These are phyloP conservation scores for Gymnosoma rotundatum DNA, from an alignment of 2,888 invertebrate species.

Conservation along the genomic window DNA sequence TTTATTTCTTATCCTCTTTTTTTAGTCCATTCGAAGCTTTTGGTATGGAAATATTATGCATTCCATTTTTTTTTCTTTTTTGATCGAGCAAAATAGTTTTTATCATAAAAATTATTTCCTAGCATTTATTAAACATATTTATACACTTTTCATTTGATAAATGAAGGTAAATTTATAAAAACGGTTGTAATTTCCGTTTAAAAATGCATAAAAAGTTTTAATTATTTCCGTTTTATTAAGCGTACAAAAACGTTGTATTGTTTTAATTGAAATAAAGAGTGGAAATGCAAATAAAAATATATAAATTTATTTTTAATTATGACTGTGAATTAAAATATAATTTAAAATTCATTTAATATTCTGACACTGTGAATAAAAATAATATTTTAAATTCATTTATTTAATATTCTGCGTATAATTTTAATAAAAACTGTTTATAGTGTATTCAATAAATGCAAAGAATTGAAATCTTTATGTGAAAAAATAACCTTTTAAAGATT, in stretches of 20 bases:
- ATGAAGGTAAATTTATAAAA: neutral
- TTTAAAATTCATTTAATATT: constrained; percentile 5
- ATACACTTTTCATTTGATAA: neutral
- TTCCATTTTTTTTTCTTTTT: neutral
- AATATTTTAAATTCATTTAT: no score
- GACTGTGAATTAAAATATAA: constrained; percentile 16
- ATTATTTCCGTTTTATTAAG: constrained; percentile 28
- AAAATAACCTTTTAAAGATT: no score
- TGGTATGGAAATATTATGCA: neutral
- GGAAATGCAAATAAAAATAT: neutral
- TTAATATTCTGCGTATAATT: no score
- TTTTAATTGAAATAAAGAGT: neutral
- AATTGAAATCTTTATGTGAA: no score
- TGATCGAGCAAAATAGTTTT: neutral
- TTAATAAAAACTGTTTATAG: no score
- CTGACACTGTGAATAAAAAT: neutral
- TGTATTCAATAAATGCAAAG: no score
- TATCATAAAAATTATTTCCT: neutral
- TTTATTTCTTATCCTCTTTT: no score
- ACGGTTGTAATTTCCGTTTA: constrained; percentile 5
- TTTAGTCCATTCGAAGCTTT: no score
- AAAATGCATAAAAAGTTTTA: neutral
- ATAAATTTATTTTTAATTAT: constrained; percentile 50
- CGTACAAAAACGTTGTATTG: neutral
- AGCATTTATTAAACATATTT: neutral